Evolutionary conservation across 2,113 vertebrate species (phyloP), one percentile per base, ranked within the genome.

Genomic region (Rissa tridactyla): DNA sequence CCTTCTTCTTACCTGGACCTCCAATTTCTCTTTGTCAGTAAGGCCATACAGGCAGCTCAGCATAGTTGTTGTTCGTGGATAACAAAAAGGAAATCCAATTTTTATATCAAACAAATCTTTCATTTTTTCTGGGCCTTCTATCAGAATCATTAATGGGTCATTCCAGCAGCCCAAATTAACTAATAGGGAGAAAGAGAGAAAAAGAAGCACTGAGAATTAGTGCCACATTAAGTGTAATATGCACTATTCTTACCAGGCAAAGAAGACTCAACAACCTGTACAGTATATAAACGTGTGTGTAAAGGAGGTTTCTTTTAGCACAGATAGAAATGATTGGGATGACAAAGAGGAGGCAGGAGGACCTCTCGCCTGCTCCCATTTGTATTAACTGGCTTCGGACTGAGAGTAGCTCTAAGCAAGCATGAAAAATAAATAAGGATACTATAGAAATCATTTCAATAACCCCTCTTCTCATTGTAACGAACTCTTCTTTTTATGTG

Each of bases 261-360:
- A 85, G 55, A 34, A 94, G 49, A 49, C 17, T 36, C 38, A 58
- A 15, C 51, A 62, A 30, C 20, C 54, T 75, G 20, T 9, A 12
- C 18, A 49, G 21, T 34, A 23, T 20, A 42, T 17, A 76, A 85
- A 55, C 0, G 0, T 30, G 16, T 34, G 22, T 26, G 40, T 46
- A 72, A 46, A 77, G 52, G 34, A 71, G 26, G 5, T 32, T 82
- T 68, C 38, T 36, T 71, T 44, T 46, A 27, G 23, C 21, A n/a
- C 2, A 52, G 20, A n/a, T 23, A 51, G 47, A 82, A 76, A 38
- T 49, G 1, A 38, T 29, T 36, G 30, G 9, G 25, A 40, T 70
- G 27, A 46, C 46, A 82, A 80, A 77, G 23, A 90, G 36, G 38
- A 92, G 30, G 11, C 49, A 86, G 34, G 25, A 61, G 40, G 13